phyloP scores from a whole-genome alignment of 2,797 vertebrate species.

The Semotilus atromaculatus region DNA sequence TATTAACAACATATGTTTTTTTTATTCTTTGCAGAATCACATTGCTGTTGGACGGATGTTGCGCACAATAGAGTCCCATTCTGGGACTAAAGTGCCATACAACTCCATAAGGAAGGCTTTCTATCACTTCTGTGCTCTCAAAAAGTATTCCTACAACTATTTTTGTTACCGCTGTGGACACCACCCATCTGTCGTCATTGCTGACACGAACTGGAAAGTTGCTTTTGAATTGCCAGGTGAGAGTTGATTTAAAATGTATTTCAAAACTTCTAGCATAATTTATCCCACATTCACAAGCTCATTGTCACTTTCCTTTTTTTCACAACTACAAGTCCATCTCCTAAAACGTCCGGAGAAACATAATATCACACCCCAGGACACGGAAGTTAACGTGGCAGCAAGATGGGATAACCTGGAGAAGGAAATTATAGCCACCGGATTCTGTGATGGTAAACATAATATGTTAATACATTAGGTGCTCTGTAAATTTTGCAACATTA shows the following conservation, averaged over 20 bases:
- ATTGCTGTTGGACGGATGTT: not conserved
- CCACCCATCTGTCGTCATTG: constrained; percentile 23
- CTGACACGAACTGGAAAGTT: constrained; percentile 38
- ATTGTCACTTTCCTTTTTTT: not conserved
- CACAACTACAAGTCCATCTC: not conserved
- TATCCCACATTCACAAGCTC: not conserved
- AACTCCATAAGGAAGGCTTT: not conserved
- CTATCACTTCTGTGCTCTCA: not conserved
- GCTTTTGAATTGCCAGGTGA: constrained; percentile 36
- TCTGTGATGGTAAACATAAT: no score
- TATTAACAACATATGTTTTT: not conserved
- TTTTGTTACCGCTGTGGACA: constrained; percentile 32
- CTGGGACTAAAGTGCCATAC: not conserved
- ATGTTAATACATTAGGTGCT: no score
- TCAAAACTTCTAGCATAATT: not conserved
- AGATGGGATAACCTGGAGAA: constrained; percentile 21
- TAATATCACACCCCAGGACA: not conserved
- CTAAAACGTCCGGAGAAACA: not conserved
- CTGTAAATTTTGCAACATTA: not conserved
- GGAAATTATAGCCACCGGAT: not conserved
- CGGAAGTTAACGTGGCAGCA: not conserved
- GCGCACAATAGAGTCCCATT: not conserved
- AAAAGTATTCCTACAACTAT: not conserved
- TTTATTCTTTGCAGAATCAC: not conserved
- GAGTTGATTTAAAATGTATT: not conserved